These are phyloP conservation scores for Sus scrofa DNA, from an alignment of 2,113 vertebrate genomes.

Conservation along the genomic window T2T-Sscrofa CM000824.6:57488001-57488500, in stretches of 20 bases:
- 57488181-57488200: neutral
- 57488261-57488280: neutral
- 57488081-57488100: neutral
- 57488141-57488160: neutral
- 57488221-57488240: too few relatives aligned
- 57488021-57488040: neutral
- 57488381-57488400: neutral
- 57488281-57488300: neutral
- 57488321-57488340: neutral
- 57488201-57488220: neutral
- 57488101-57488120: neutral
- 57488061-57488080: neutral
- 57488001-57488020: neutral
- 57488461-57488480: neutral
- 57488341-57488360: neutral
- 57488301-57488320: too few relatives aligned
- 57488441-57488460: neutral
- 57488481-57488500: neutral
- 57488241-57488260: neutral
- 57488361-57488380: neutral
- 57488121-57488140: neutral
- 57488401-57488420: neutral
- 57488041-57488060: neutral
- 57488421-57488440: neutral
- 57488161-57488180: accelerated